phyloP scores from a whole-genome alignment of 2,113 vertebrate species.

The Columba janthina region DNA sequence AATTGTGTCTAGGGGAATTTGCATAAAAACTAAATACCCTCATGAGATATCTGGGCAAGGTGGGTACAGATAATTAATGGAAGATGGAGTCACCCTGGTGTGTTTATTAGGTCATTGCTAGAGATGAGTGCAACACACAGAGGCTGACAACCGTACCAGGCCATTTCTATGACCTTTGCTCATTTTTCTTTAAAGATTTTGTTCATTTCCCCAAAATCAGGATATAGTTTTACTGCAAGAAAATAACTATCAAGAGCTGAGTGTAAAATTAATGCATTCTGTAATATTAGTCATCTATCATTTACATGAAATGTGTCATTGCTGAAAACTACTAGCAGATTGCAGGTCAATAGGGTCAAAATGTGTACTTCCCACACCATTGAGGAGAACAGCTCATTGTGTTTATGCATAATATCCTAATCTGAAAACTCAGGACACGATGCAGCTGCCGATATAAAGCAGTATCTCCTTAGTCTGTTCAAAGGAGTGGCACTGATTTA shows the following conservation, averaged over 20 bases:
- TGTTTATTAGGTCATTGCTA: neutral
- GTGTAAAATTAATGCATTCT: neutral
- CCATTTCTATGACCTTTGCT: neutral
- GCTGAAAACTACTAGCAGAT: slow-evolving; percentile 25
- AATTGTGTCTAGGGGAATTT: neutral
- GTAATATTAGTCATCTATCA: slow-evolving; percentile 43
- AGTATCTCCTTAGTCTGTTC: neutral
- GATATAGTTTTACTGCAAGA: neutral
- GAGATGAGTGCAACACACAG: neutral
- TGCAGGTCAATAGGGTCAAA: slow-evolving; percentile 42
- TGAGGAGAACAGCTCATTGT: neutral
- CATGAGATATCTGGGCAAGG: neutral
- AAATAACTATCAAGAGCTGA: neutral
- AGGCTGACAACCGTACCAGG: neutral
- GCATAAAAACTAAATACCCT: neutral
- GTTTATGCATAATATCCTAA: neutral
- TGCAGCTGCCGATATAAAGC: neutral
- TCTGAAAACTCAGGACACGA: neutral
- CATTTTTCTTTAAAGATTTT: neutral
- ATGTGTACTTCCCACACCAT: slow-evolving; percentile 1
- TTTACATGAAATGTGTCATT: slow-evolving; percentile 48
- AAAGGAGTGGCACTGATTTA: neutral
- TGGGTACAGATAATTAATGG: neutral
- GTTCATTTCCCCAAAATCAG: neutral
- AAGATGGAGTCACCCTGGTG: neutral